Base-by-base conservation (phyloP, 2,888 invertebrate genomes). In the Nymphalis urticae region DNA sequence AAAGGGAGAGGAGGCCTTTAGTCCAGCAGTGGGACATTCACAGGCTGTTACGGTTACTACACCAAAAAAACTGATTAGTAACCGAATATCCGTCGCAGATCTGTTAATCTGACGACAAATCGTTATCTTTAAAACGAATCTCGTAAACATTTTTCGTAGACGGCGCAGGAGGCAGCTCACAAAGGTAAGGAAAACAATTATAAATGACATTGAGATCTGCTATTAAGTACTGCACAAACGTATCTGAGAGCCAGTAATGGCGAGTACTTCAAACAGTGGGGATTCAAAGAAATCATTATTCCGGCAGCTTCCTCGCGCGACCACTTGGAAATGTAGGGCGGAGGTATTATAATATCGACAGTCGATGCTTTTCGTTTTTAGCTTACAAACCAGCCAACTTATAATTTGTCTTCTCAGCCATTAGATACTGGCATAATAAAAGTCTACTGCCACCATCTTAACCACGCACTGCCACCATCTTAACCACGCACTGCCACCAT, bases 221-320 rank as follows among this genome's bases (percentile, higher is more conserved):
- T 87, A 91, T 90, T 90, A 91, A 87, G 85, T 86, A 82, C 90
- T 84, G 84, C 81, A 89, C 89, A 89, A 88, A 86, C 91, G 90
- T 90, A 90, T 89, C 89, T 86, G 72, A 70, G 75, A 75, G 82
- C 81, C 85, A 78, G 89, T 91, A 91, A 92, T 90, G 87, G 90
- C 78, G 85, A 82, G 82, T 85, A 83, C 90, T 89, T 89, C 90
- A 90, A 90, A 91, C 90, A 87, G 85, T 82, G 82, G 80, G 82
- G 84, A 84, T 86, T 91, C 91, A 90, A 92, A 92, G 91, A 91
- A 92, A 92, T 91, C 91, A 91, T 92, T 92, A 92, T 92, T 92
- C 90, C 87, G 85, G 87, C 86, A 87, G 89, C 84, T 90, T 87
- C 89, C 86, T 86, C 84, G 85, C 85, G 89, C 90, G 90, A 90